Conservation (phyloP, 1,140 invertebrate genomes). For the Antheraea pernyi region DNA sequence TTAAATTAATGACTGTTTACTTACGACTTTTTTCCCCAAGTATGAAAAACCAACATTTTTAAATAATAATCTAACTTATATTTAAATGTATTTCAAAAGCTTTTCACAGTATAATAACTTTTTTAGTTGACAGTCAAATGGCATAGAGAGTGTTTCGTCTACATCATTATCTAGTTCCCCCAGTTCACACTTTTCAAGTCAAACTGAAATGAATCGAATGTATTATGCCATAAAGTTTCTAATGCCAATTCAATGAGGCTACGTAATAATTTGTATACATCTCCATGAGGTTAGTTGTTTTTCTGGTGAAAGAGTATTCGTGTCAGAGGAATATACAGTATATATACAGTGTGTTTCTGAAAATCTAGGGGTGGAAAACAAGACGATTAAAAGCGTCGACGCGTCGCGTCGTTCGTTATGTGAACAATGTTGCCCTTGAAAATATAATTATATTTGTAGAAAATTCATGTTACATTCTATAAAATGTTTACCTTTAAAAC, state of each 20-base stretch:
- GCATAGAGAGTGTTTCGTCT: conserved; percentile 40
- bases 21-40: too few species aligned
- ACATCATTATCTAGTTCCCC: conserved; percentile 44
- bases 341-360: conserved; percentile 2
- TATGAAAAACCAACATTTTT: not conserved
- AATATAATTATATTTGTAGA: conserved; percentile 8
- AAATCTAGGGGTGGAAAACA: not conserved
- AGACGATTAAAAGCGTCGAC: not conserved
- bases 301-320: conserved; percentile 10
- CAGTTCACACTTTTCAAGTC: not conserved
- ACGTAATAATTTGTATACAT: conserved; percentile 10
- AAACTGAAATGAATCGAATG: not conserved
- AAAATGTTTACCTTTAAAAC: not conserved
- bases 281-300: conserved; percentile 13
- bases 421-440: conserved; percentile 1
- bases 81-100: not conserved
- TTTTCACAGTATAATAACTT: not conserved
- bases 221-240: not conserved
- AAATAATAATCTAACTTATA: not conserved
- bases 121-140: conserved; percentile 42
- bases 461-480: not conserved
- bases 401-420: not conserved
- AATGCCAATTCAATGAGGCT: not conserved
- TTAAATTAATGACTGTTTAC: too few species aligned
- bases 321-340: conserved; percentile 4